Conservation (phyloP, 1,140 invertebrate genomes). For the Olivierus martensii region DNA sequence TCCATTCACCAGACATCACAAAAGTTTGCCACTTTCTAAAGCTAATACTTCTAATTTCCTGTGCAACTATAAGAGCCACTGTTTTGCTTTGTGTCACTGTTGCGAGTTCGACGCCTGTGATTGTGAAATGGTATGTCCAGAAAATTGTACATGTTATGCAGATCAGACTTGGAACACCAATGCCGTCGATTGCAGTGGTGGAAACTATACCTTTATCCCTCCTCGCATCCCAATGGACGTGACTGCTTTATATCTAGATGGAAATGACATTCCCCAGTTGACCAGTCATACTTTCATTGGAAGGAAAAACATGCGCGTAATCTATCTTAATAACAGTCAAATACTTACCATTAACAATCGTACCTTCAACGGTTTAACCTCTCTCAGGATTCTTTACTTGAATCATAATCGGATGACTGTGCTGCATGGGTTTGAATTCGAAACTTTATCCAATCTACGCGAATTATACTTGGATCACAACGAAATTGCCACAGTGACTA, state of each 20-base stretch:
- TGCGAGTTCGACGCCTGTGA: constrained; percentile 90
- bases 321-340: constrained; percentile 72
- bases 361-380: constrained; percentile 75
- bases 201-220: constrained; percentile 43
- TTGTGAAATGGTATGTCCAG: constrained; percentile 86
- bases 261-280: constrained; percentile 66
- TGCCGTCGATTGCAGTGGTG: constrained; percentile 67
- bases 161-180: constrained; percentile 85
- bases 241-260: constrained; percentile 79
- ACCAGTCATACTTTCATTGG: constrained; percentile 84
- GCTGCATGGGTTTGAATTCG: constrained; percentile 78
- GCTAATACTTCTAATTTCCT: constrained; percentile 68
- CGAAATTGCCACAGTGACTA: constrained; percentile 56
- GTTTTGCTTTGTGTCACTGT: constrained; percentile 82
- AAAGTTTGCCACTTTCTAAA: constrained; percentile 37
- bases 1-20: constrained; percentile 12
- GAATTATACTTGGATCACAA: constrained; percentile 82
- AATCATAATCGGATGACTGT: constrained; percentile 66
- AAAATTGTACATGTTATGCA: constrained; percentile 72
- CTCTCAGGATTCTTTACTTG: constrained; percentile 64
- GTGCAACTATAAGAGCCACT: constrained; percentile 80
- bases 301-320: constrained; percentile 66
- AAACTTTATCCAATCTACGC: constrained; percentile 58
- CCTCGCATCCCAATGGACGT: constrained; percentile 82
- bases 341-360: constrained; percentile 78